Evolutionary conservation across 2,888 invertebrate species (phyloP).

Genomic region (Conchocele bisecta): DNA sequence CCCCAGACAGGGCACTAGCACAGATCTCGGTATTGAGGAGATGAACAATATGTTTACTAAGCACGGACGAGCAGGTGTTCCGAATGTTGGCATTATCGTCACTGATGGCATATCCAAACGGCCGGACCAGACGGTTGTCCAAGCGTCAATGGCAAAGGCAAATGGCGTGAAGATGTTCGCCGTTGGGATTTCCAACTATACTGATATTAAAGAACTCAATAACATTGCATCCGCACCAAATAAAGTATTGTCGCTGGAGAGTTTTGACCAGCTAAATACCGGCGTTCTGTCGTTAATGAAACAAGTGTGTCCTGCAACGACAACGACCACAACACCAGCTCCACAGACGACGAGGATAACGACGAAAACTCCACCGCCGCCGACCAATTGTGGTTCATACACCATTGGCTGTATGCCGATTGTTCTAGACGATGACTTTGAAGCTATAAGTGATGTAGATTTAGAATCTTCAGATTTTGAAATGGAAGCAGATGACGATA

Average conservation of each 20-base stretch:
- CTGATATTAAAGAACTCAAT: constrained; percentile 38
- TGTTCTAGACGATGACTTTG: too few relatives aligned
- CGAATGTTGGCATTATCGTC: constrained; percentile 48
- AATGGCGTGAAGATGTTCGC: constrained; percentile 45
- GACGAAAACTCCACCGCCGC: constrained; percentile 1
- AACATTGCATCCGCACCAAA: constrained; percentile 37
- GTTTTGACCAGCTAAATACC: constrained; percentile 43
- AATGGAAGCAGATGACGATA: too few relatives aligned
- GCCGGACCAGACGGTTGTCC: constrained; percentile 23
- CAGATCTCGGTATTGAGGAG: constrained; percentile 43
- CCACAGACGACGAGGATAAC: constrained; percentile 32
- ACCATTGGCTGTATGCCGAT: too few relatives aligned
- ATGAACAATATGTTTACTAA: constrained; percentile 41
- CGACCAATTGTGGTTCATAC: too few relatives aligned
- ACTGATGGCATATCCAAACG: constrained; percentile 56
- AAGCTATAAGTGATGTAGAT: too few relatives aligned
- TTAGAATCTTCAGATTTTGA: too few relatives aligned
- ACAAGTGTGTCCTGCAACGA: constrained; percentile 30
- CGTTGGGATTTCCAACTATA: constrained; percentile 40
- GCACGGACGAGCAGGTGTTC: constrained; percentile 31
- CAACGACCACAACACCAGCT: background rate
- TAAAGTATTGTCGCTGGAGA: constrained; percentile 30
- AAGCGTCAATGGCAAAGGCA: constrained; percentile 20
- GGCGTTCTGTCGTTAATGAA: constrained; percentile 31
- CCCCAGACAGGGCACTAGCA: constrained; percentile 52